Evolutionary conservation across 2,888 invertebrate genomes (phyloP).

Genomic region (Ganaspis brasiliensis): DNA sequence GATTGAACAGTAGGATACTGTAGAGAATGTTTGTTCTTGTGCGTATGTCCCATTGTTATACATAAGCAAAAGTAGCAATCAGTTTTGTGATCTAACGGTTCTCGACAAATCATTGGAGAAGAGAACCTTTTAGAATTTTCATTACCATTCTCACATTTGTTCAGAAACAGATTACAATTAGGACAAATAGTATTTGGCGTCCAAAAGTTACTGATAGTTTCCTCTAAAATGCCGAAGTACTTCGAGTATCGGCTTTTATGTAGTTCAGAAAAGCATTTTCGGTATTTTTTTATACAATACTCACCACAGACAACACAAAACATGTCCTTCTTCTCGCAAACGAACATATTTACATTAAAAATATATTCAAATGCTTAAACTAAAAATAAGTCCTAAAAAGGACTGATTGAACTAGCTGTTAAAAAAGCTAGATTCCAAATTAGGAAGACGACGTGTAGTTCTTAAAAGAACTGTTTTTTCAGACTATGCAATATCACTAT

Average conservation of each 20-base stretch:
- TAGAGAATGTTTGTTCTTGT: background rate
- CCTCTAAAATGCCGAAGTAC: background rate
- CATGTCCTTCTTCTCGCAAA: too few relatives aligned
- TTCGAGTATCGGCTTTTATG: background rate
- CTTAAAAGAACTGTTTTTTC: too few relatives aligned
- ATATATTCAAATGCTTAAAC: too few relatives aligned
- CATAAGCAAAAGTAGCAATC: constrained; percentile 2
- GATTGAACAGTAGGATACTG: background rate
- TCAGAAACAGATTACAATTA: background rate
- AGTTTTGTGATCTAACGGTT: background rate
- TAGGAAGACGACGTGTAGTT: too few relatives aligned
- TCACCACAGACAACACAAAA: constrained; percentile 35
- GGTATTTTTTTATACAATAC: background rate
- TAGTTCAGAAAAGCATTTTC: background rate
- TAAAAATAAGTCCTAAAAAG: too few relatives aligned
- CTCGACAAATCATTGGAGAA: constrained; percentile 4
- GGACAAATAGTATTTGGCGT: background rate
- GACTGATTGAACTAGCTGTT: too few relatives aligned
- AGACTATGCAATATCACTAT: too few relatives aligned
- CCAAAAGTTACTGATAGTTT: background rate
- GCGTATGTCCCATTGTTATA: background rate
- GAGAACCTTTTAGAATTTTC: background rate
- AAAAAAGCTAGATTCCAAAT: too few relatives aligned
- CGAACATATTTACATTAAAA: too few relatives aligned
- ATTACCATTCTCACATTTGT: background rate